Percentiles rank a stretch among this genome's conserved stretches.
Conservation (phyloP, 2,797 vertebrate species). For the Parauchenoglanis ngamensis region DNA sequence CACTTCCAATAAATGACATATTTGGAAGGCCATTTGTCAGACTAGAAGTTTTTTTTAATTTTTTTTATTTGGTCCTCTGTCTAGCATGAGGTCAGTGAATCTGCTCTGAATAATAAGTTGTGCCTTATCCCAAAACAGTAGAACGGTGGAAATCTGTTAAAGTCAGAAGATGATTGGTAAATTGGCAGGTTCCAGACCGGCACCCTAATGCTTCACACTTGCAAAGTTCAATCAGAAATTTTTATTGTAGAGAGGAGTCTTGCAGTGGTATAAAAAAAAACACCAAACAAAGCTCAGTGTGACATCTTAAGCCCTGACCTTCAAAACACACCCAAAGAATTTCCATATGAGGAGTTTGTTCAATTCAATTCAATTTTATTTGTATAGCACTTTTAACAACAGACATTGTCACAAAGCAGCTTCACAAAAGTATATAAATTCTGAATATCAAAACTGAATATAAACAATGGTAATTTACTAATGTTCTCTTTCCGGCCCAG, state of each 20-base stretch:
- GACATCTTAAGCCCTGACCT: too few relatives aligned
- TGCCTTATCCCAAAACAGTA: constrained; percentile 42
- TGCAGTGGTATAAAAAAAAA: neutral
- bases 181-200: constrained; percentile 17
- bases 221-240: neutral
- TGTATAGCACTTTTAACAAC: too few relatives aligned
- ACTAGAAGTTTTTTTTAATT: constrained; percentile 46
- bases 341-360: too few relatives aligned
- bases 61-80: constrained; percentile 56
- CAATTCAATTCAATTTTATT: too few relatives aligned
- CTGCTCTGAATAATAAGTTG: constrained; percentile 6
- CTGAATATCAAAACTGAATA: too few relatives aligned
- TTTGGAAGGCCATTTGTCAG: constrained; percentile 39
- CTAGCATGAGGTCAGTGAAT: constrained; percentile 16
- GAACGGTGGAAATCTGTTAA: constrained; percentile 15
- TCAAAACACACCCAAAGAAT: too few relatives aligned
- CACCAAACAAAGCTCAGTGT: too few relatives aligned
- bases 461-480: too few relatives aligned
- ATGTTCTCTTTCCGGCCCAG: too few relatives aligned
- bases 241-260: neutral
- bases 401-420: too few relatives aligned
- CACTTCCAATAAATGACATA: constrained; percentile 36
- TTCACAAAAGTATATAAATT: too few relatives aligned
- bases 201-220: neutral
- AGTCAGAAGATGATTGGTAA: constrained; percentile 1